Conservation (phyloP, 2,797 vertebrate genomes). For the Aratinga solstitialis region DNA sequence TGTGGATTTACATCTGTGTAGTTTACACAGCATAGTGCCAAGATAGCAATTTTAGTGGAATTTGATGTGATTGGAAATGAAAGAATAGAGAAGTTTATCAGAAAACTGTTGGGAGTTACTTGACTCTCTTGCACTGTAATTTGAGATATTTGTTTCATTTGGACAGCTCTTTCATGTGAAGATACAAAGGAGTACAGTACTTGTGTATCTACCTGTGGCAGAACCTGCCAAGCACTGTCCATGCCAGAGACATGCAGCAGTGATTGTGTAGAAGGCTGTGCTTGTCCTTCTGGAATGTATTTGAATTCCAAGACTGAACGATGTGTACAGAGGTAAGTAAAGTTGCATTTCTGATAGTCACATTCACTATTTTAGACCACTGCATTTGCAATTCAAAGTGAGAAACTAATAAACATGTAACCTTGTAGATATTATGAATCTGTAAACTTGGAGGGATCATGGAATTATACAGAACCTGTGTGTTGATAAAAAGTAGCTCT, state of each 20-base stretch:
- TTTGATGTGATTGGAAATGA: slow-evolving; percentile 22
- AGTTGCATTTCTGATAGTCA: neutral
- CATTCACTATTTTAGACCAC: neutral
- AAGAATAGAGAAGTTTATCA: slow-evolving; percentile 34
- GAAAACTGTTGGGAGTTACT: neutral
- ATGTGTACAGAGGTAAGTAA: slow-evolving; percentile 82
- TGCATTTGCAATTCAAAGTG: neutral
- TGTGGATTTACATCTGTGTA: slow-evolving; percentile 28
- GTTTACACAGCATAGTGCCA: slow-evolving; percentile 25
- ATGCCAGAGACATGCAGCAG: slow-evolving; percentile 81
- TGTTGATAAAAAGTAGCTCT: neutral
- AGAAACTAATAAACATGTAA: neutral
- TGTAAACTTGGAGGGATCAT: neutral
- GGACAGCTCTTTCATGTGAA: slow-evolving; percentile 85
- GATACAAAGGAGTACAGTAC: slow-evolving; percentile 89
- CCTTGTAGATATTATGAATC: neutral
- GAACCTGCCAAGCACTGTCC: slow-evolving; percentile 87
- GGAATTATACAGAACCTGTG: neutral
- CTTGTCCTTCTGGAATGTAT: slow-evolving; percentile 87
- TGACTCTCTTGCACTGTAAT: neutral
- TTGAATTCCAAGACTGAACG: slow-evolving; percentile 82
- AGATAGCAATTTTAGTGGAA: slow-evolving; percentile 46
- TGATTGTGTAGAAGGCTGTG: slow-evolving; percentile 92
- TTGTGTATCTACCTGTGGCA: slow-evolving; percentile 88
- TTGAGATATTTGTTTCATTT: slow-evolving; percentile 51